Percentiles rank a stretch among this genome's conserved stretches.
These are phyloP conservation scores for Digitonthophagus gazella DNA, from an alignment of 2,888 invertebrate genomes.

Conservation along the genomic window DNA sequence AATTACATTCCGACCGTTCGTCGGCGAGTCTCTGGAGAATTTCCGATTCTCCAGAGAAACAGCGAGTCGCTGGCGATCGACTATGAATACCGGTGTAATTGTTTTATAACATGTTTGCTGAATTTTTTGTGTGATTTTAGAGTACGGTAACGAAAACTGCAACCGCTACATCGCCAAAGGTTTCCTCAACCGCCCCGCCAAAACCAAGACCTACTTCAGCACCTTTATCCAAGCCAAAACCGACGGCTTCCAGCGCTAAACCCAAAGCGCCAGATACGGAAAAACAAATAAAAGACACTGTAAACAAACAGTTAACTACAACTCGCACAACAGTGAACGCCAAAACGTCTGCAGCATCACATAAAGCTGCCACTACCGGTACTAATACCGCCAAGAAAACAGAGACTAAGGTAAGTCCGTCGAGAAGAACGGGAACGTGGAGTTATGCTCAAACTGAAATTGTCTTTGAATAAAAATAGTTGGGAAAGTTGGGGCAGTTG, in stretches of 20 bases:
- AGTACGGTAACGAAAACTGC: constrained; percentile 28
- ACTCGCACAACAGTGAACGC: constrained; percentile 40
- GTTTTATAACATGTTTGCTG: too few relatives aligned
- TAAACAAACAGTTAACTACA: constrained; percentile 61
- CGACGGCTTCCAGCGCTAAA: constrained; percentile 35
- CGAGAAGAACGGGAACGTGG: background rate
- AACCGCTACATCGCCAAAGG: constrained; percentile 30
- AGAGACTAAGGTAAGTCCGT: constrained; percentile 40
- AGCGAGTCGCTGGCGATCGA: too few relatives aligned
- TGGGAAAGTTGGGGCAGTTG: background rate
- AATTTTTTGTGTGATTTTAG: too few relatives aligned
- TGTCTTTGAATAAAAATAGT: background rate
- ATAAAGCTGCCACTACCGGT: constrained; percentile 37
- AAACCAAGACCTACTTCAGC: constrained; percentile 25
- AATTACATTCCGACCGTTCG: too few relatives aligned
- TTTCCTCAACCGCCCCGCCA: constrained; percentile 4
- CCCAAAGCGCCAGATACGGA: constrained; percentile 44
- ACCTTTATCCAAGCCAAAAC: constrained; percentile 35
- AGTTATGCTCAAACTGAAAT: too few relatives aligned
- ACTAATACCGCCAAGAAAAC: constrained; percentile 41
- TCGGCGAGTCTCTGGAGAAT: too few relatives aligned
- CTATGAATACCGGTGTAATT: too few relatives aligned
- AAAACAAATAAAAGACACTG: constrained; percentile 68
- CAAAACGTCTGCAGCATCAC: constrained; percentile 30
- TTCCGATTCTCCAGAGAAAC: too few relatives aligned